These are phyloP conservation scores for Artibeus lituratus DNA, from an alignment of 2,797 vertebrate genomes.

Conservation along the genomic window DNA sequence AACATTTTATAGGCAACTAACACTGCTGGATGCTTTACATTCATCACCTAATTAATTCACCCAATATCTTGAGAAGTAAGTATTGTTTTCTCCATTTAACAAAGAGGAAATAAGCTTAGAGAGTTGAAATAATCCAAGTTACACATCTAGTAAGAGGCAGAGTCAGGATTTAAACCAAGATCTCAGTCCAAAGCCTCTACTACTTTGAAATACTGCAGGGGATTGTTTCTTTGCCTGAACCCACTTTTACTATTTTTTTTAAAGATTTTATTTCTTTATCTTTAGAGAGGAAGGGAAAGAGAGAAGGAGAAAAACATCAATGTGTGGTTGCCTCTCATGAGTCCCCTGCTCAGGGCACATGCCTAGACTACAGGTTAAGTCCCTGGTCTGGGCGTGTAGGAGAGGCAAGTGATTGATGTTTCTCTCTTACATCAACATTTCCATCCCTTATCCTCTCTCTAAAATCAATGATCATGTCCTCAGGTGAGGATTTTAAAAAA, in stretches of 20 bases:
- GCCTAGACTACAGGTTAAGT: neutral
- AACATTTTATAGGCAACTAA: neutral
- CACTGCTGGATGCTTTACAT: neutral
- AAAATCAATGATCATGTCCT: neutral
- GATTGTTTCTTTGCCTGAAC: neutral
- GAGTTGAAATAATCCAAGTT: neutral
- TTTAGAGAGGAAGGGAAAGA: no score
- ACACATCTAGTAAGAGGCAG: neutral
- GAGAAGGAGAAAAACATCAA: no score
- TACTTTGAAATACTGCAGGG: neutral
- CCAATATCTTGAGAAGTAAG: neutral
- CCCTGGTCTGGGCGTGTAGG: neutral
- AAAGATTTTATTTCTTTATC: no score
- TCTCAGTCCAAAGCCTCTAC: neutral
- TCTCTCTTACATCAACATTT: no score
- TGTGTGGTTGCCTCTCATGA: no score
- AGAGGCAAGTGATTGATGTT: neutral
- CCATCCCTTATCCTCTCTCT: neutral
- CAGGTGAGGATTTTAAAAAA: neutral
- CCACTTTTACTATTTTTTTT: no score
- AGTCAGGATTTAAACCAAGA: neutral
- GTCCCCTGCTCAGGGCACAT: neutral
- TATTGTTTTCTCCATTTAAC: conserved; percentile 6
- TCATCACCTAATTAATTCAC: neutral
- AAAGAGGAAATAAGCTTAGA: neutral